Base-by-base conservation (phyloP, 2,888 invertebrate species). In the Hipparchia semele region DNA sequence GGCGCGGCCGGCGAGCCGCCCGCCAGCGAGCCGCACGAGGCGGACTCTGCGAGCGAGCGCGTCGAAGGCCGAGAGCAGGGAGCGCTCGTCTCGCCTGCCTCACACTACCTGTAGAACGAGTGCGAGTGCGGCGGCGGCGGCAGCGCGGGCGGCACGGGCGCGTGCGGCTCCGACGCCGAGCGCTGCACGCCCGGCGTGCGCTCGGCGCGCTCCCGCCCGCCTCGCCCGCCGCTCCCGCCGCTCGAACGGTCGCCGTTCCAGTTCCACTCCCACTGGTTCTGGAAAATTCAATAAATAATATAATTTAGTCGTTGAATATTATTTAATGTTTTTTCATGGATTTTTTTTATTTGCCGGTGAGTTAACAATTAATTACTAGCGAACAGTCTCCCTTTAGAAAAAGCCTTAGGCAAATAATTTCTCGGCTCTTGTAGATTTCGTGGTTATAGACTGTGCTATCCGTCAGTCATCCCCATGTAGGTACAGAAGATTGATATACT, bases 141-240 rank as follows among this genome's bases (percentile, higher is more conserved):
- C 84, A 94, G 82, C 79, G 89, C 83, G 78, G 91, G 88, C 74
- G 94, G 92, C 74, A 94, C 89, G 45, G 94, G 95, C 68, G 95
- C 95, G 85, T 95, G 95, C 58, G 95, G 95, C 84, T 95, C 95
- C 79, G 95, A 95, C 62, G 95, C 95, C 58, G 95, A 95, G 23
- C 95, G 92, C 86, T 95, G 95, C 73, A 95, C 94, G 76, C 94
- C 90, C 62, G 94, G 94, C 75, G 94, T 86, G 77, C 90, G 91
- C 73, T 88, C 91, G 46, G 79, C 82, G 69, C 87, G 90, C 74
- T 82, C 87, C 8, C 83, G 79, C 46, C 84, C 82, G 66, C 76
- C 76, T 49, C 80, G 79, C 6, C 78, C 77, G 9, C 81, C 80
- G n/a, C 85, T 79, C 71, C 80, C 83, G 7, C 49, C 39, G 7